Base-by-base conservation (phyloP, 1,140 invertebrate genomes). In the Oedothorax gibbosus region DNA sequence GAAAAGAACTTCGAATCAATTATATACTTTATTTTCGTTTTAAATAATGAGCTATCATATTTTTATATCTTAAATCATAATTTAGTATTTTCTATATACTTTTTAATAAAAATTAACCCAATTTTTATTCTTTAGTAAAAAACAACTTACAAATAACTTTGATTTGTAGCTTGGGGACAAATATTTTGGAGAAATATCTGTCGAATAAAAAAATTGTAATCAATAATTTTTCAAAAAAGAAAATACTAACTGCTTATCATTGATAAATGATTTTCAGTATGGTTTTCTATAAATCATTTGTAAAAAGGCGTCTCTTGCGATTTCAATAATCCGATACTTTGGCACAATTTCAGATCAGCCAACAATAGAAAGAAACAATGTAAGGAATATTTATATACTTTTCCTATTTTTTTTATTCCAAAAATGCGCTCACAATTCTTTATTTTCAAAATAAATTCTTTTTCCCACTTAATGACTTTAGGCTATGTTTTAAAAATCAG, bases 401-500 rank as follows among this genome's bases (percentile, higher is more conserved):
- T 66, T 21, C n/a, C 21, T 71, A 51, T 66, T 65, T 54, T 51
- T 54, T 57, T 57, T 18, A 66, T 66, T 57, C 53, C 6, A 51
- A 6, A 49, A 75, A 20, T 7, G 21, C 56, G 57, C 49, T 8
- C 35, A 35, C 35, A 35, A 50, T 21, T 79, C 18, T 64, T 84
- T 65, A 60, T 64, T 73, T 65, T 64, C 21, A 5, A 20, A 35
- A 18, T 50, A n/a, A 20, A 54, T 50, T 66, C 57, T 53, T 50
- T 53, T 49, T 18, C 50, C 12, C 57, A 60, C 50, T 66, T 84
- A 84, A 84, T 84, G 81, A 84, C 71, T 76, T 75, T 84, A 71
- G 21, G 56, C 72, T 51, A 75, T 76, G 81, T 84, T 84, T 84
- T 84, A 84, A 84, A 84, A 84, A 84, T 84, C 69, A 57, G 62